Percentiles rank a stretch among this genome's conserved stretches.
phyloP scores from a whole-genome alignment of 1,140 invertebrate genomes.

The Aphaenogaster floridana region DNA sequence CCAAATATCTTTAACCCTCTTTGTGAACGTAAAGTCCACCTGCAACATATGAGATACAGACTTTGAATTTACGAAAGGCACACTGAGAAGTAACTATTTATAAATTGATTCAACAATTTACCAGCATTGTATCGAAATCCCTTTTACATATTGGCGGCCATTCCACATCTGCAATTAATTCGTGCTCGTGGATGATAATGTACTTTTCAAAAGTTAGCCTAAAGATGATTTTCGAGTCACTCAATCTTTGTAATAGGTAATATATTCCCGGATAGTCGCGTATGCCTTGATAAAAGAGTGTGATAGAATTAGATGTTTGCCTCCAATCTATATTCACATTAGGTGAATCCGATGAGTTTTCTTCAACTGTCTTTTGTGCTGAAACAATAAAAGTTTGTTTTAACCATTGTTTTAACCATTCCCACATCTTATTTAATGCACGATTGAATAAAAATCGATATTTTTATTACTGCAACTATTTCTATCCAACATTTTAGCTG shows the following conservation, averaged over 20 bases:
- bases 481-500: background rate
- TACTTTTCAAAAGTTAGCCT: conserved; percentile 73
- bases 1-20: conserved; percentile 79
- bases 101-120: conserved; percentile 46
- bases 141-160: conserved; percentile 83
- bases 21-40: conserved; percentile 82
- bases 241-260: conserved; percentile 78
- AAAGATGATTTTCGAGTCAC: conserved; percentile 75
- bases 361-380: conserved; percentile 55
- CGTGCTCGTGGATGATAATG: conserved; percentile 77
- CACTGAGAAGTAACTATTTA: background rate
- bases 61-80: background rate
- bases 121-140: conserved; percentile 79
- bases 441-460: background rate
- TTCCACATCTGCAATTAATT: conserved; percentile 78
- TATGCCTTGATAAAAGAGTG: conserved; percentile 76
- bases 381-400: conserved; percentile 29
- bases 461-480: background rate
- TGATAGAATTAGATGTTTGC: conserved; percentile 82
- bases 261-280: conserved; percentile 68
- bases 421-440: conserved; percentile 1
- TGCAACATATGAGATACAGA: conserved; percentile 60
- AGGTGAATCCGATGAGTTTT: conserved; percentile 79
- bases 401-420: background rate
- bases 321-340: conserved; percentile 81